A percentile compares a stretch with the other conserved stretches of the same genome.
Evolutionary conservation across 1,140 invertebrate genomes (phyloP).

Genomic region (Dendroctonus valens): DNA sequence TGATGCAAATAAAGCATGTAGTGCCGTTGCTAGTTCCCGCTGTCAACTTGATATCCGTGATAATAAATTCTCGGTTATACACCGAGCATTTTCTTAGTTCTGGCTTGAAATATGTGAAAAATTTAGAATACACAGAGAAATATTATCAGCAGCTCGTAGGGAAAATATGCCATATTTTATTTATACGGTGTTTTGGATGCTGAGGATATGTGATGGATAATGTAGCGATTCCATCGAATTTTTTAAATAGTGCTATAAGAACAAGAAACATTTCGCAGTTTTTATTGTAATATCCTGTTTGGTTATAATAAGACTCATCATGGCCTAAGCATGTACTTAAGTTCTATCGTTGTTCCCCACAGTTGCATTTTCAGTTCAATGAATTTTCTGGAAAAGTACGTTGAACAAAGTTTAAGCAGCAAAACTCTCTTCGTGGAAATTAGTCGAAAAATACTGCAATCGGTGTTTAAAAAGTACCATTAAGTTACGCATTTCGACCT

Average conservation of each 20-base stretch:
- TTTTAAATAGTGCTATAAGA: too few species aligned
- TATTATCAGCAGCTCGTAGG: conserved; percentile 3
- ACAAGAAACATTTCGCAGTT: too few species aligned
- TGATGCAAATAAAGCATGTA: background rate
- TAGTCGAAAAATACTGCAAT: conserved; percentile 8
- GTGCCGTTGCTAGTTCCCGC: conserved; percentile 1
- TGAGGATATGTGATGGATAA: too few species aligned
- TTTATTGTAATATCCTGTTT: too few species aligned
- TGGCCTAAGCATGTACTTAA: too few species aligned
- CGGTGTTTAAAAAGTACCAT: conserved; percentile 14
- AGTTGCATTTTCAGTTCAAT: too few species aligned
- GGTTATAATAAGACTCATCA: too few species aligned
- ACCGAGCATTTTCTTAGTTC: conserved; percentile 6
- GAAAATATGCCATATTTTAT: too few species aligned
- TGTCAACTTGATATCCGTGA: conserved; percentile 9
- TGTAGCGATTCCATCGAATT: too few species aligned
- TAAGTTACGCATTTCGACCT: conserved; percentile 17
- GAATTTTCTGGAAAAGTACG: too few species aligned
- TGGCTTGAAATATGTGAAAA: conserved; percentile 4
- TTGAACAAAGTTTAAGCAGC: conserved; percentile 15
- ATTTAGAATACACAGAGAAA: conserved; percentile 1
- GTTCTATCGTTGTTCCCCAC: too few species aligned
- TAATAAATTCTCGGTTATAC: conserved; percentile 10
- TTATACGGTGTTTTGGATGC: too few species aligned
- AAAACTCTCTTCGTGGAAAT: conserved; percentile 8